phyloP scores from a whole-genome alignment of 1,140 invertebrate species.

The Tetramorium simillimum region DNA sequence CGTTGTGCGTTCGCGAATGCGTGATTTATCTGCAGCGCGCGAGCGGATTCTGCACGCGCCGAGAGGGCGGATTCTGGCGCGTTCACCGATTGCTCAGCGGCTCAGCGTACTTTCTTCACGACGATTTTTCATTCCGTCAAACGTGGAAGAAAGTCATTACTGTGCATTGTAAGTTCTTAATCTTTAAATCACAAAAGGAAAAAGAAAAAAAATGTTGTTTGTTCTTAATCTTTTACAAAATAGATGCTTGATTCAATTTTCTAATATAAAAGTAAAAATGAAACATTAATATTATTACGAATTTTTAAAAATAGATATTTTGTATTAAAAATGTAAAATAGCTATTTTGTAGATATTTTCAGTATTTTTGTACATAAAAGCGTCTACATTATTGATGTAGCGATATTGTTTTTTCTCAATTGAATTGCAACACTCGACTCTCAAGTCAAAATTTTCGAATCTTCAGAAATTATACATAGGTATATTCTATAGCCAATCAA shows the following conservation, averaged over 20 bases:
- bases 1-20: not conserved
- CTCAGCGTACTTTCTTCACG: not conserved
- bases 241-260: not conserved
- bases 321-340: not conserved
- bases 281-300: not conserved
- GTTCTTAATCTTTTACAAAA: not conserved
- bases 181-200: not conserved
- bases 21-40: constrained; percentile 17
- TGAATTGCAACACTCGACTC: not conserved
- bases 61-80: not conserved
- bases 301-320: not conserved
- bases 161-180: not conserved
- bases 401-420: not conserved
- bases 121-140: not conserved
- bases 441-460: not conserved
- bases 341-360: not conserved
- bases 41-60: not conserved
- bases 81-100: not conserved
- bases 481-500: too few species aligned
- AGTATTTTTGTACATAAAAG: not conserved
- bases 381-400: not conserved
- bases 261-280: not conserved
- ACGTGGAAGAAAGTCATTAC: not conserved
- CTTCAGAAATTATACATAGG: not conserved
- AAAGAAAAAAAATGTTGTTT: too few species aligned